phyloP scores from a whole-genome alignment of 1,140 invertebrate genomes.

The Dinoponera quadriceps region DNA sequence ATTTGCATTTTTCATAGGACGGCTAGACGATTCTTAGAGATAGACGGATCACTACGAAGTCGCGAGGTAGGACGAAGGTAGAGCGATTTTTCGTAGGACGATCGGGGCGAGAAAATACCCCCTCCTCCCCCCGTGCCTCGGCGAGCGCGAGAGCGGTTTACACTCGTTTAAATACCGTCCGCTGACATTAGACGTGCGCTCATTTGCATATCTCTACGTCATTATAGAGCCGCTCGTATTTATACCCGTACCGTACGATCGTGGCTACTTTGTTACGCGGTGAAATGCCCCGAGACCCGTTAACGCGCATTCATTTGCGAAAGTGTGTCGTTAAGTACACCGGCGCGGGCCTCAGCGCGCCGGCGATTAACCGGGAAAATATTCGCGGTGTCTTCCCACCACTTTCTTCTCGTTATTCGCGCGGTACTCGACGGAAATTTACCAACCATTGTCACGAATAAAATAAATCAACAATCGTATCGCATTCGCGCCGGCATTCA shows the following conservation, averaged over 20 bases:
- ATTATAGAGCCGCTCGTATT: conserved; percentile 5
- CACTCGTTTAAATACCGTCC: conserved; percentile 26
- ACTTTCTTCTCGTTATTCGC: too few species aligned
- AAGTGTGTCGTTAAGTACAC: conserved; percentile 25
- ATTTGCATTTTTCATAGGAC: too few species aligned
- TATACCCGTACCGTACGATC: conserved; percentile 14
- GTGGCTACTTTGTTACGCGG: conserved; percentile 30
- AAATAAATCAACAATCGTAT: not conserved
- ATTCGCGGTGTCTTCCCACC: not conserved
- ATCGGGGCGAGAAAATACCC: not conserved
- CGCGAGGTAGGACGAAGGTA: not conserved
- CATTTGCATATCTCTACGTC: conserved; percentile 34
- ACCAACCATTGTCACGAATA: not conserved
- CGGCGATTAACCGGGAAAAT: not conserved
- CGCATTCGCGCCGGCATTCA: not conserved
- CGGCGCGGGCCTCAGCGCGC: not conserved
- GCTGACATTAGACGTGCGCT: conserved; percentile 1
- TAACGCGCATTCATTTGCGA: conserved; percentile 27
- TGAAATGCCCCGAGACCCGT: conserved; percentile 37
- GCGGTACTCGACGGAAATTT: not conserved
- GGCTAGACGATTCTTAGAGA: too few species aligned
- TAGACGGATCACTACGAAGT: too few species aligned
- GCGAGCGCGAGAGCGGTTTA: not conserved
- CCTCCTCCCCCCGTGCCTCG: not conserved
- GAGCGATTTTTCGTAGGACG: not conserved